Evolutionary conservation across 1,140 invertebrate species (phyloP), one percentile per base, ranked within the genome.

Genomic region (Drosophila kikkawai): DNA sequence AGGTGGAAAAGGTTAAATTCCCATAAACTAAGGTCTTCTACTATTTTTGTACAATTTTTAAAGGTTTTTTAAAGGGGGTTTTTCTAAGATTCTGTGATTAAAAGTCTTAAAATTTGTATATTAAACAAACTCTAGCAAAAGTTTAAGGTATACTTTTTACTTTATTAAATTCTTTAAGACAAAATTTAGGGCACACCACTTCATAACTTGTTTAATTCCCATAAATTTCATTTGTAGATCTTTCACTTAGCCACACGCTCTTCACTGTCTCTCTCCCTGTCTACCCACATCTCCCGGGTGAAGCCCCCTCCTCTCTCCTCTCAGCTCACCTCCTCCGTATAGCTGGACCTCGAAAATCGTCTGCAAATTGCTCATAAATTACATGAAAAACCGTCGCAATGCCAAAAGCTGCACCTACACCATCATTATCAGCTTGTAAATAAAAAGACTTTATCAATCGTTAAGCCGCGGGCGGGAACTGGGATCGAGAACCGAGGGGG

Each of bases 381-480:
- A 80, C 74, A 71, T 51, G 71, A 68, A 73, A 74, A 77, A 64
- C 67, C 73, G 65, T 88, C 80, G 77, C 80, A 87, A 86, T 82
- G 77, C 71, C 80, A 77, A 83, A 86, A 79, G 61, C 82, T 81
- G 85, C 84, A 79, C 84, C 85, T 88, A 88, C 84, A 88, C 84
- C 84, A 90, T 88, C 85, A 88, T 88, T 88, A 88, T 88, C 85
- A 88, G 85, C 85, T 88, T 88, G 82, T 88, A 88, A 88, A 88
- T 88, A 88, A 88, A 88, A 88, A 88, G 85, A 90, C 85, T 88
- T 88, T 91, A 88, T 88, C 85, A 88, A 90, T 88, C 81, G 81
- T 75, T 84, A 69, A 78, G 85, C 85, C 85, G 56, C 32, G 26
- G 60, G 83, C 84, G 75, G 75, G 47, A 57, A 39, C 41, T 0